A percentile compares a stretch with the other conserved stretches of the same genome.
phyloP scores from a whole-genome alignment of 2,113 vertebrate genomes.

The Noctilio leporinus region DNA sequence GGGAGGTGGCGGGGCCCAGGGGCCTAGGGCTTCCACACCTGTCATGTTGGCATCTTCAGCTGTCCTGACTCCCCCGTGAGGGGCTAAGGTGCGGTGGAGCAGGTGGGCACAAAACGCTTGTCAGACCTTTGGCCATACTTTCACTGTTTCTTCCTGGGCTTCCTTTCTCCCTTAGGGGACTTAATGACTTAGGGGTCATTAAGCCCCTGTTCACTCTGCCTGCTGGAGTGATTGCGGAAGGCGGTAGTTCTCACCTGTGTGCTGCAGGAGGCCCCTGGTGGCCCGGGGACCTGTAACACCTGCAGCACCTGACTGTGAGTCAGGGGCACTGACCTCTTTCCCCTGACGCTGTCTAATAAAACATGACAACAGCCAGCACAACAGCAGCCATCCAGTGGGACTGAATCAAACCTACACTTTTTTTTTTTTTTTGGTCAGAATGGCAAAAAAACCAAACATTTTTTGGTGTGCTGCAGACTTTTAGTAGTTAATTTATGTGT shows the following conservation, averaged over 20 bases:
- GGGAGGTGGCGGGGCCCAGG: not conserved
- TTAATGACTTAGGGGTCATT: not conserved
- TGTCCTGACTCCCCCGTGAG: fast-evolving
- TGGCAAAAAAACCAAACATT: too few relatives aligned
- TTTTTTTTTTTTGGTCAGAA: not conserved
- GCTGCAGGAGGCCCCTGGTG: not conserved
- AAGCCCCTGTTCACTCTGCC: not conserved
- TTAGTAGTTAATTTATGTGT: not conserved
- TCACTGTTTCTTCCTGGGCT: not conserved
- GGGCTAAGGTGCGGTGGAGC: not conserved
- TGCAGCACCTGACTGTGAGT: not conserved
- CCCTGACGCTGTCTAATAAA: not conserved
- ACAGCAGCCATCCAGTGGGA: not conserved
- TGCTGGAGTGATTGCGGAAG: not conserved
- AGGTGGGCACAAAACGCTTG: not conserved
- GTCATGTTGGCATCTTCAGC: not conserved
- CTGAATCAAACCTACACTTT: not conserved
- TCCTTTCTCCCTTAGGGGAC: not conserved
- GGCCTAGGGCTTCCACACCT: not conserved
- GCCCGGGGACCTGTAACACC: not conserved
- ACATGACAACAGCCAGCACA: not conserved
- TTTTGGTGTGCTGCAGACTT: not conserved
- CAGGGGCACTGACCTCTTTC: not conserved
- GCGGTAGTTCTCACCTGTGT: not conserved
- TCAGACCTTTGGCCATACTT: not conserved